Evolutionary conservation across 2,888 invertebrate species (phyloP), one percentile per base, ranked within the genome.

Genomic region (Cenopis cana): DNA sequence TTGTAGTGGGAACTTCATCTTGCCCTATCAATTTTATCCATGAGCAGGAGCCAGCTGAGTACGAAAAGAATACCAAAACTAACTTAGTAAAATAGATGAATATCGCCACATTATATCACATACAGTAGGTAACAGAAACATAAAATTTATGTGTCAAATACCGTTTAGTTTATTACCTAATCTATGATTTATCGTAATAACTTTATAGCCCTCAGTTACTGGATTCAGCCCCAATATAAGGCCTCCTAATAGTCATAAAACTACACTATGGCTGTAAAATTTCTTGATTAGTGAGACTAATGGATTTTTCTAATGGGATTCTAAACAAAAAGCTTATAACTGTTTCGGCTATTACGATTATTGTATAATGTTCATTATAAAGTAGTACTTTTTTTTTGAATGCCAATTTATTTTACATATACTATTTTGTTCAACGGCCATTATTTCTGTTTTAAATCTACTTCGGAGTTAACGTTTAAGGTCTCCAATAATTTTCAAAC

Each of bases 231-330:
- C 84, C 80, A 84, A 88, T 88, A 89, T 85, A 84, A 89, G 85
- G 90, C 84, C 85, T 86, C 88, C 83, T 84, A 85, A 88, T 81
- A 82, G 82, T 80, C 87, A 87, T 92, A 92, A 93, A 93, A 88
- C 81, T 79, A 81, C 87, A 91, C 89, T 84, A 89, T 83, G 81
- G 88, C 79, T 84, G 82, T 93, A 90, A 91, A 93, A 86, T 81
- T 74, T 83, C 79, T 84, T 90, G 90, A 93, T 93, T 90, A 93
- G 90, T 92, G 91, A 89, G 89, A 91, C 93, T 91, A 91, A 91
- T 92, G 82, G 84, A 70, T 74, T 55, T 38, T 67, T 61, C 84
- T 87, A 87, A 90, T 89, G 81, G 83, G 86, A 88, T 89, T 86
- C 85, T 80, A 88, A 83, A 87, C 84, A 83, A 86, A 87, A 87